Evolutionary conservation across 2,113 vertebrate species (phyloP), one percentile per base, ranked within the genome.

Genomic region (Vidua macroura): DNA sequence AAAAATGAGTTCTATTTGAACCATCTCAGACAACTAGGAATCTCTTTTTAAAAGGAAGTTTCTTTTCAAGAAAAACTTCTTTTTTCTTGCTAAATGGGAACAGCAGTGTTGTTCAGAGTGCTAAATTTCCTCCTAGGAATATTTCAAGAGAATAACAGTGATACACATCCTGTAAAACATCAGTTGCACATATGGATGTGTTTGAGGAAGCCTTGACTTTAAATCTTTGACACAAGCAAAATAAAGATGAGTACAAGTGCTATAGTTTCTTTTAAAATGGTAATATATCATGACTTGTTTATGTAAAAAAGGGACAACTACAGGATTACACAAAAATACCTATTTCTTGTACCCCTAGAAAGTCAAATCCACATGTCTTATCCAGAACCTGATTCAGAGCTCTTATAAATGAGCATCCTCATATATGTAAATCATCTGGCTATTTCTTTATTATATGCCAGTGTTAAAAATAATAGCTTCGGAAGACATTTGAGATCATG

Each of bases 191-290:
- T 93, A 41, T 64, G 64, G 81, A 76, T 84, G 9, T 89, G 28
- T 89, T 96, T 91, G 92, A 87, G 56, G 46, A 92, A 92, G 63
- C 17, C 30, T 83, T 88, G 69, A 52, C 72, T 78, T 92, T 88
- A 13, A 72, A 37, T 64, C 13, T 82, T 78, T 89, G 72, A 49
- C n/a, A 72, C 23, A 79, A 75, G n/a, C 7, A 86, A 93, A 93
- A 86, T 60, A 78, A 82, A 72, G 68, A 56, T 8, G 33, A 73
- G 43, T 37, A 51, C 22, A 44, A 21, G 4, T 52, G 73, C n/a
- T 51, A 53, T 13, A 49, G 8, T 78, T 83, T 79, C 60, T 75
- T 84, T 73, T 67, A 70, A 72, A 92, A 75, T 27, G 56, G 13
- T n/a, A 60, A 44, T 41, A 43, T 5, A 43, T 55, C 33, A 25